phyloP scores from a whole-genome alignment of 2,113 vertebrate species.

The Syngnathus scovelli region DNA sequence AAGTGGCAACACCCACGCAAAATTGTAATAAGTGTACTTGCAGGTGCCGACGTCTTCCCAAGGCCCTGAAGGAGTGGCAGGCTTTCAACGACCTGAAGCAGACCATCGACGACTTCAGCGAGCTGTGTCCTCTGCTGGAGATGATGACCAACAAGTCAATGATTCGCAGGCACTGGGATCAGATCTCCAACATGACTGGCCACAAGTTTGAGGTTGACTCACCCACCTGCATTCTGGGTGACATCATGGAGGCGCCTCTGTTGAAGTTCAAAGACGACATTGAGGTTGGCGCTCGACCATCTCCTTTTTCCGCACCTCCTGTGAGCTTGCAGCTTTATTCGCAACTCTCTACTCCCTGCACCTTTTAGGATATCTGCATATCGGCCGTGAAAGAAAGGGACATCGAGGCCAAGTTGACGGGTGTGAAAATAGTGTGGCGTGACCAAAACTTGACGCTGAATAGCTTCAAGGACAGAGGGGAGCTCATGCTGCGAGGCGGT shows the following conservation, averaged over 20 bases:
- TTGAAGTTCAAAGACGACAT: constrained; percentile 40
- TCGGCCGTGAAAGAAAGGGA: constrained; percentile 45
- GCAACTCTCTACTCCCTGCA: neutral
- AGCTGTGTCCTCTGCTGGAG: constrained; percentile 48
- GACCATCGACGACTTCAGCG: constrained; percentile 74
- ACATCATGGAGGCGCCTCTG: constrained; percentile 42
- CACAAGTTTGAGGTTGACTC: constrained; percentile 42
- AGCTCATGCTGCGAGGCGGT: constrained; percentile 38
- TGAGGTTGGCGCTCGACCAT: constrained; percentile 26
- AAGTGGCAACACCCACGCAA: neutral
- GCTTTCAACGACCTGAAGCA: constrained; percentile 78
- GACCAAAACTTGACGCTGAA: constrained; percentile 24
- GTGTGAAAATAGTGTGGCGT: constrained; percentile 39
- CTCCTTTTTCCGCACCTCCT: neutral
- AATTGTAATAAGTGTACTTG: neutral
- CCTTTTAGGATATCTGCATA: constrained; percentile 47
- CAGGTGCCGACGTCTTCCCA: constrained; percentile 45
- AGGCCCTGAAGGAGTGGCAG: constrained; percentile 41
- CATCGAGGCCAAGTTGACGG: constrained; percentile 43
- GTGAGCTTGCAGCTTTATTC: neutral
- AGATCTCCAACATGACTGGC: constrained; percentile 38
- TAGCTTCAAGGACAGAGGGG: constrained; percentile 40
- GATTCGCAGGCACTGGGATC: constrained; percentile 40
- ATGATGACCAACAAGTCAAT: constrained; percentile 50
- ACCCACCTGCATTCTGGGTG: constrained; percentile 17